Conservation (phyloP, 1,140 invertebrate genomes). For the Wasmannia auropunctata region DNA sequence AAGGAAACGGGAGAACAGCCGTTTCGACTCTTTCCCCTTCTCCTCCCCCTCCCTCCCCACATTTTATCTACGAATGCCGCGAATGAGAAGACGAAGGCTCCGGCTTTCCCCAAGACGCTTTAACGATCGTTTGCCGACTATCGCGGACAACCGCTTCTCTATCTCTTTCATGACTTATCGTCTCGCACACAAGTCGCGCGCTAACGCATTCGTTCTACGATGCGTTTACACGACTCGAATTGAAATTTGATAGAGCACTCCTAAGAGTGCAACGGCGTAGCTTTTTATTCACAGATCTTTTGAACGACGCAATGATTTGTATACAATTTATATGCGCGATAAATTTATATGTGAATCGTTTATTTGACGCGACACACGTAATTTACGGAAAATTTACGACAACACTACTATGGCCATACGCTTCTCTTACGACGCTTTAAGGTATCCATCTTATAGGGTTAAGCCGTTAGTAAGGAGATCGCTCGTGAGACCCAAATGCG, state of each 20-base stretch:
- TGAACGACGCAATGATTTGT: not conserved
- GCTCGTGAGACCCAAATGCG: constrained; percentile 62
- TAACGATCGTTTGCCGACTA: constrained; percentile 64
- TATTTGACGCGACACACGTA: not conserved
- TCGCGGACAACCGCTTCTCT: constrained; percentile 58
- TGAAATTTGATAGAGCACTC: not conserved
- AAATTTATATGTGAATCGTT: constrained; percentile 17
- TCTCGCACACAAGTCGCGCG: not conserved
- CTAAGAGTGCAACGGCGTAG: not conserved
- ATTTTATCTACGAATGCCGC: constrained; percentile 47
- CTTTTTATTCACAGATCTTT: not conserved
- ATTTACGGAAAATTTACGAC: constrained; percentile 26
- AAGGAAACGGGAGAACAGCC: constrained; percentile 68
- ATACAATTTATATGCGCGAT: not conserved
- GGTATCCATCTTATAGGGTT: constrained; percentile 32
- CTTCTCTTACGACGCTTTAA: not conserved
- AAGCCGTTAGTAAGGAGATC: constrained; percentile 37
- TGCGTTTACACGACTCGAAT: not conserved
- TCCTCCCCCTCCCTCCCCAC: not conserved
- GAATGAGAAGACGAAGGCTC: constrained; percentile 56
- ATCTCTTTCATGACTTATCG: constrained; percentile 47
- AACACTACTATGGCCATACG: not conserved
- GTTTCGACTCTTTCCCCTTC: constrained; percentile 46
- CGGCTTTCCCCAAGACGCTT: constrained; percentile 58
- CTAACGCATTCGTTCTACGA: constrained; percentile 10